Conservation (phyloP, 2,113 vertebrate species). For the Maylandia zebra region DNA sequence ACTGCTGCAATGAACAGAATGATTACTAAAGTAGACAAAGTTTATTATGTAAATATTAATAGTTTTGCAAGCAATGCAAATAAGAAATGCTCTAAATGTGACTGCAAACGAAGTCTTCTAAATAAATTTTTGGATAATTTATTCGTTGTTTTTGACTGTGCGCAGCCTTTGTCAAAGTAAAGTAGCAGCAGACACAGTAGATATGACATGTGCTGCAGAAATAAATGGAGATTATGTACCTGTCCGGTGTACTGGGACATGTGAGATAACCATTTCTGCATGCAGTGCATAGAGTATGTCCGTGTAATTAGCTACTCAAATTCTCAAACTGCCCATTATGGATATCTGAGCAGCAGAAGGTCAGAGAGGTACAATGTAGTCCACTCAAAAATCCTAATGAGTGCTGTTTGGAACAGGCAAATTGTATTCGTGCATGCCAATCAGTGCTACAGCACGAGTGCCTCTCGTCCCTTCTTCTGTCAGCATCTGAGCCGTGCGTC, state of each 20-base stretch:
- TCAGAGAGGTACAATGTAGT: not conserved
- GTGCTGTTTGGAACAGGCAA: not conserved
- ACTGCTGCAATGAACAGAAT: not conserved
- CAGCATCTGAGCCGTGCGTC: constrained; percentile 14
- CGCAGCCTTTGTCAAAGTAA: not conserved
- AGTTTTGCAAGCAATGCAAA: not conserved
- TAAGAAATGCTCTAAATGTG: not conserved
- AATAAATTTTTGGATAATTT: not conserved
- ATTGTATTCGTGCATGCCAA: not conserved
- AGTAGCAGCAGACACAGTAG: not conserved
- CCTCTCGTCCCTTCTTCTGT: not conserved
- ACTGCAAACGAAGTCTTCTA: not conserved
- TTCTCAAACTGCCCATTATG: constrained; percentile 23
- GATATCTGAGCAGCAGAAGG: not conserved
- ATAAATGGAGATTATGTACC: not conserved
- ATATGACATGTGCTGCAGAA: not conserved
- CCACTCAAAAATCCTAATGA: constrained; percentile 14
- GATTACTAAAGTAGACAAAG: not conserved
- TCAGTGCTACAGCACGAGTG: not conserved
- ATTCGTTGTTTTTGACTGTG: not conserved
- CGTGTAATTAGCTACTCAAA: constrained; percentile 7
- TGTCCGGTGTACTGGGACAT: not conserved
- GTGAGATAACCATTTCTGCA: not conserved
- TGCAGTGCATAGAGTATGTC: not conserved
- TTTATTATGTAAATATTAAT: not conserved